phyloP scores from a whole-genome alignment of 2,113 vertebrate species.

The Saguinus midas region DNA sequence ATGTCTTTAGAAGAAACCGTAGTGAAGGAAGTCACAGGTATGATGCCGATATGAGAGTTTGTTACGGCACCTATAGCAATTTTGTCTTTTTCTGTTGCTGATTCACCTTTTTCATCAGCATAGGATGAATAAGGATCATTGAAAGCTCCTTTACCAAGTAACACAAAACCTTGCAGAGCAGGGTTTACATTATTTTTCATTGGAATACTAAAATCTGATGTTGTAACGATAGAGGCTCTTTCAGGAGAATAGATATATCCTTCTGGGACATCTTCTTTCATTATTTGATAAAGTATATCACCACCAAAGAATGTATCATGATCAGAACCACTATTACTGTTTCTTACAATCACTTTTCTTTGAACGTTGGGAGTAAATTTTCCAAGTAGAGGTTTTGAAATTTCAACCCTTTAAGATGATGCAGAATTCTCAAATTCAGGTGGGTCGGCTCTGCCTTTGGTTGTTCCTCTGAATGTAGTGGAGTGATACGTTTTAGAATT shows the following conservation, averaged over 20 bases:
- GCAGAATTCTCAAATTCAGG: not conserved
- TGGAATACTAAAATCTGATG: not conserved
- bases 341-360: not conserved
- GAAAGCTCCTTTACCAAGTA: not conserved
- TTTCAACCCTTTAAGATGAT: not conserved
- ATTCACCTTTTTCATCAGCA: not conserved
- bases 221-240: not conserved
- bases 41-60: not conserved
- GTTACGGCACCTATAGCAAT: not conserved
- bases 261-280: conserved; percentile 22
- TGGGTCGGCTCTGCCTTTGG: not conserved
- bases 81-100: not conserved
- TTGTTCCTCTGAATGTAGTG: not conserved
- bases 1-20: not conserved
- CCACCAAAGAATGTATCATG: not conserved
- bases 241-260: not conserved
- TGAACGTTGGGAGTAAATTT: not conserved
- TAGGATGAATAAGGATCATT: not conserved
- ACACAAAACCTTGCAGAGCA: not conserved
- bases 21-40: not conserved
- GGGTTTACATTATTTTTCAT: not conserved
- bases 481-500: not conserved
- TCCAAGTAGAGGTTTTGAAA: not conserved
- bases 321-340: not conserved
- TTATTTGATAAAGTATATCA: not conserved